These are phyloP conservation scores for Itoplectis maculator DNA, from an alignment of 2,888 invertebrate species.

Conservation along the genomic window DNA sequence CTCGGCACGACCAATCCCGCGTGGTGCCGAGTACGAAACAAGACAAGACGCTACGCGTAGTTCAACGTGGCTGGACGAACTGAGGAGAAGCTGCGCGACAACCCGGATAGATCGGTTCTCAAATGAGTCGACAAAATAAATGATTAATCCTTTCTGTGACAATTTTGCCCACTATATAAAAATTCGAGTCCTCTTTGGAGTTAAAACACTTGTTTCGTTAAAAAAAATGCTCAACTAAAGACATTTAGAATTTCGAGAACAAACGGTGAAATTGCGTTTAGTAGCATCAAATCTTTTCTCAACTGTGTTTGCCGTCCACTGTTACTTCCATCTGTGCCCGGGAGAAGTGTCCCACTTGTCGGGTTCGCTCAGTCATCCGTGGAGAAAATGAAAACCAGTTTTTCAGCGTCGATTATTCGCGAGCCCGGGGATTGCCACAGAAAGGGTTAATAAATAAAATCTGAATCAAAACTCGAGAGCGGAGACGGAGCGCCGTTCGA, in stretches of 20 bases:
- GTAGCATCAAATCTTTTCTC: neutral
- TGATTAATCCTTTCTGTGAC: neutral
- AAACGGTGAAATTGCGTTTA: neutral
- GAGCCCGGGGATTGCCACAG: neutral
- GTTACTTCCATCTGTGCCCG: neutral
- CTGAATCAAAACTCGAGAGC: slow-evolving; percentile 25
- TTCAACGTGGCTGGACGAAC: slow-evolving; percentile 60
- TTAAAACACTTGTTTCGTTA: too few relatives aligned
- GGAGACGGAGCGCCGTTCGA: neutral
- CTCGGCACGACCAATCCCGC: slow-evolving; percentile 3
- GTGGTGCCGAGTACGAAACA: slow-evolving; percentile 37
- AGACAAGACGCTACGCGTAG: slow-evolving; percentile 39
- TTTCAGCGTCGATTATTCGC: neutral
- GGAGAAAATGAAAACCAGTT: neutral
- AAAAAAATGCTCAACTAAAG: too few relatives aligned
- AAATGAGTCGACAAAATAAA: slow-evolving; percentile 23
- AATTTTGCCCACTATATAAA: neutral
- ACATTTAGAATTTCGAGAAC: neutral
- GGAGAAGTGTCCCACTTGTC: slow-evolving; percentile 6
- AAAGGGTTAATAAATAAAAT: slow-evolving; percentile 38
- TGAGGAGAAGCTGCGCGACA: neutral
- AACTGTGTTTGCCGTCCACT: neutral
- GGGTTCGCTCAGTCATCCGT: neutral
- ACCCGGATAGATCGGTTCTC: neutral
- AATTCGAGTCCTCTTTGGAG: too few relatives aligned